Evolutionary conservation across 2,113 vertebrate genomes (phyloP), one percentile per base, ranked within the genome.

Genomic region (Castor canadensis): DNA sequence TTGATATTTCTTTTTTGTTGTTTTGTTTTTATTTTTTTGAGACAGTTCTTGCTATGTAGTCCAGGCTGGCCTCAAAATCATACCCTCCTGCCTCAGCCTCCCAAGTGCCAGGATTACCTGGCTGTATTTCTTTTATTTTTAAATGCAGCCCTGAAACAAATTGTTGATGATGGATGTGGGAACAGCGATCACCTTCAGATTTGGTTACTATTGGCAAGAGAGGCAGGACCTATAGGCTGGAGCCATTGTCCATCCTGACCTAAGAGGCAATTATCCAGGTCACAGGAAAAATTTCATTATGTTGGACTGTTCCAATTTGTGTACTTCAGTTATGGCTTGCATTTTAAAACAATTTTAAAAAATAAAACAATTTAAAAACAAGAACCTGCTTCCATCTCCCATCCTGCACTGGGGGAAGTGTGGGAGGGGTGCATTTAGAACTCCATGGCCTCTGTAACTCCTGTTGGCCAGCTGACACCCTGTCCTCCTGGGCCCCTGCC

Each of bases 311-410:
- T 87, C 52, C 30, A 56, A 43, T 82, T 60, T 0, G 0, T 73
- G 56, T 22, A 43, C 64, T 45, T 87, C 26, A 45, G 16, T 64
- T 87, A 12, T n/a, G 16, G 32, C 22, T 40, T 72, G 30, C 8
- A 73, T 88, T 81, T 91, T 52, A 43, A 69, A 95, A 62, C 49
- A n/a, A n/a, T n/a, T n/a, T n/a, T n/a, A n/a, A n/a, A n/a, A 83
- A 64, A 45, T 28, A 45, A 45, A 80, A 60, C 3, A 5, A 35
- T n/a, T n/a, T n/a, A 28, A 85, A 87, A 62, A 11, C 11, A 67
- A 43, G 89, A 26, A 1, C 26, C 35, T 84, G 35, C 49, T 80
- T 80, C 35, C 15, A 20, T 16, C 35, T 30, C 45, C 45, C 9
- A 40, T 52, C 12, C 73, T 69, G 30, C 24, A 12, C 28, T 24